Conservation (phyloP, 2,797 vertebrate species). For the Fringilla coelebs region DNA sequence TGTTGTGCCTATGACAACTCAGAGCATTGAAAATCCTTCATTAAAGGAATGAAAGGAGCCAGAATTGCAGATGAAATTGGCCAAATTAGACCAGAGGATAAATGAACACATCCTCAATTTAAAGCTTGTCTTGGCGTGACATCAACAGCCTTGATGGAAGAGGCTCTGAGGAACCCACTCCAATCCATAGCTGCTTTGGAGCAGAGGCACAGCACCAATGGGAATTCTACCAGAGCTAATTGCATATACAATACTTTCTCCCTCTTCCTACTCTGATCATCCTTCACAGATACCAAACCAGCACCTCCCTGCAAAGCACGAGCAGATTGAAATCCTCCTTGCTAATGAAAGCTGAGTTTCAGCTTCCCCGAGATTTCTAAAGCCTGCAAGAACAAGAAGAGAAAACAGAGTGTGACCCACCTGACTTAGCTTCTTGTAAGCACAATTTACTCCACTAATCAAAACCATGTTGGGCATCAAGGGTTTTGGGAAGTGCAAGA, state of each 20-base stretch:
- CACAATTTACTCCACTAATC: constrained; percentile 85
- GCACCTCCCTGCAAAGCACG: neutral
- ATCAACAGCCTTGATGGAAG: neutral
- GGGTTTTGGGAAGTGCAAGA: constrained; percentile 74
- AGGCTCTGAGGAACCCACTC: too few species aligned
- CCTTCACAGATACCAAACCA: neutral
- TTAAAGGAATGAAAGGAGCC: constrained; percentile 4
- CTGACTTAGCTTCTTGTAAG: constrained; percentile 70
- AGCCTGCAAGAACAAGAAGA: neutral
- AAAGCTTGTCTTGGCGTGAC: constrained; percentile 47
- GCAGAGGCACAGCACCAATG: neutral
- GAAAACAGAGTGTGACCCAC: constrained; percentile 53
- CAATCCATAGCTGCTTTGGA: neutral
- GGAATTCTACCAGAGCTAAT: neutral
- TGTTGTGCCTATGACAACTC: too few species aligned
- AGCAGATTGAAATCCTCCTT: neutral
- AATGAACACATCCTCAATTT: constrained; percentile 20
- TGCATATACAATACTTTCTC: neutral
- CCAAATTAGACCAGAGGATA: constrained; percentile 24
- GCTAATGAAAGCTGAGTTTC: neutral
- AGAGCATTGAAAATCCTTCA: neutral
- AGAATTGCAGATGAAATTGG: constrained; percentile 46
- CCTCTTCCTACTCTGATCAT: neutral
- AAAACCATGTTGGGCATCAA: constrained; percentile 85
- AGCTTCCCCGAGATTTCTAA: neutral